Evolutionary conservation across 2,888 invertebrate species (phyloP), one percentile per base, ranked within the genome.

Genomic region (Macropis europaea): DNA sequence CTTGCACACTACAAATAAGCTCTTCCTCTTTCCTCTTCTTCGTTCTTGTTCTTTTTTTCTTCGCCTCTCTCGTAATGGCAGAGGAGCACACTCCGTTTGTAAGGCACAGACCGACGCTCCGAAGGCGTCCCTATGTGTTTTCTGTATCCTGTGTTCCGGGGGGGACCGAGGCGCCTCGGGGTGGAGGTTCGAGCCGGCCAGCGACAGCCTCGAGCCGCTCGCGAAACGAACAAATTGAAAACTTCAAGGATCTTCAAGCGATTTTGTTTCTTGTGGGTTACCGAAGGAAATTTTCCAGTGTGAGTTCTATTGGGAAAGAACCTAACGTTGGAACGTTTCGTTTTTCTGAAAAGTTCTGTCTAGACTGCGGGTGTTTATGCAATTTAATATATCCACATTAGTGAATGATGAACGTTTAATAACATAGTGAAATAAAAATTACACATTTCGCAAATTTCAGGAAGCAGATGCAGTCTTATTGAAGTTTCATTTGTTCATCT

Each of bases 61-160:
- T 15, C 36, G n/a, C 38, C 22, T 38, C 9, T 24, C 47, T 13
- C 73, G 56, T 60, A 52, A 63, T 38, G 61, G 68, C 57, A 62
- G 60, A 26, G 72, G 52, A 62, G 64, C 43, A 60, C 54, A 36
- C 26, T 59, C 26, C 56, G 57, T 73, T 66, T 56, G 50, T 45
- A 50, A 59, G 68, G 61, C 36, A 64, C 57, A 61, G 26, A 36
- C 71, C 59, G 62, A 47, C 42, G 71, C 74, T 57, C 71, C 78
- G 71, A 73, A 79, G 81, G 81, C 79, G 73, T 82, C 83, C 82
- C 76, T 83, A 80, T 67, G 60, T 82, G 76, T 82, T 82, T 82
- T 80, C 75, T 70, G 66, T 76, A 79, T 82, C 63, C 66, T 74
- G 80, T 62, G 77, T 60, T 77, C 53, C 52, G 17, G 28, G 19